Conservation (phyloP, 1,140 invertebrate genomes). For the Ectropis grisescens region DNA sequence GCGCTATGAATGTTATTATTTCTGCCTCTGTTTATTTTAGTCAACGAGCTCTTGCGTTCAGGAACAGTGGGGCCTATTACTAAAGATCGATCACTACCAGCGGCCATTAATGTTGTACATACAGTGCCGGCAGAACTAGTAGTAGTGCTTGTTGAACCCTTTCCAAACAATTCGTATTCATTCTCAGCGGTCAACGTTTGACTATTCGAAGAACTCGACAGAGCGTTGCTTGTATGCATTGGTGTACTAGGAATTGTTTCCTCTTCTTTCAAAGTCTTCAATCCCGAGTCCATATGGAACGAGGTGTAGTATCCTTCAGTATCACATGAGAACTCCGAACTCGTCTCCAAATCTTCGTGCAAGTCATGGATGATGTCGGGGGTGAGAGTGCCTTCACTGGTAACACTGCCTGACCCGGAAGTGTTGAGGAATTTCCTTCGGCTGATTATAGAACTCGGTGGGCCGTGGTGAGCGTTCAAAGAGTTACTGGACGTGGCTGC, state of each 20-base stretch:
- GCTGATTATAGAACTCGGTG: slow-evolving; percentile 78
- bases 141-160: slow-evolving; percentile 89
- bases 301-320: slow-evolving; percentile 98
- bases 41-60: slow-evolving; percentile 80
- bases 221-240: slow-evolving; percentile 73
- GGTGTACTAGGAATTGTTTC: slow-evolving; percentile 75
- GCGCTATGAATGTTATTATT: slow-evolving; percentile 58
- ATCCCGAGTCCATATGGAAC: slow-evolving; percentile 95
- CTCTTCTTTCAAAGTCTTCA: slow-evolving; percentile 88
- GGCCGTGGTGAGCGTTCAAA: slow-evolving; percentile 73
- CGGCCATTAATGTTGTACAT: slow-evolving; percentile 82
- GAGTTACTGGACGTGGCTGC: slow-evolving; percentile 77
- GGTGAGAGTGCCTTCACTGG: slow-evolving; percentile 87
- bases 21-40: slow-evolving; percentile 63
- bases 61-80: slow-evolving; percentile 78
- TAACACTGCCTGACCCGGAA: slow-evolving; percentile 85
- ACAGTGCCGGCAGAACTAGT: slow-evolving; percentile 92
- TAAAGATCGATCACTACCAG: slow-evolving; percentile 70
- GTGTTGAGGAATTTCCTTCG: slow-evolving; percentile 77
- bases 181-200: slow-evolving; percentile 79
- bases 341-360: slow-evolving; percentile 89
- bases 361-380: slow-evolving; percentile 83
- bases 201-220: slow-evolving; percentile 73
- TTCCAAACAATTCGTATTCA: slow-evolving; percentile 90
- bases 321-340: slow-evolving; percentile 95